A percentile compares a stretch with the other conserved stretches of the same genome.
phyloP scores from a whole-genome alignment of 2,113 vertebrate species.

The Donacobius atricapilla region DNA sequence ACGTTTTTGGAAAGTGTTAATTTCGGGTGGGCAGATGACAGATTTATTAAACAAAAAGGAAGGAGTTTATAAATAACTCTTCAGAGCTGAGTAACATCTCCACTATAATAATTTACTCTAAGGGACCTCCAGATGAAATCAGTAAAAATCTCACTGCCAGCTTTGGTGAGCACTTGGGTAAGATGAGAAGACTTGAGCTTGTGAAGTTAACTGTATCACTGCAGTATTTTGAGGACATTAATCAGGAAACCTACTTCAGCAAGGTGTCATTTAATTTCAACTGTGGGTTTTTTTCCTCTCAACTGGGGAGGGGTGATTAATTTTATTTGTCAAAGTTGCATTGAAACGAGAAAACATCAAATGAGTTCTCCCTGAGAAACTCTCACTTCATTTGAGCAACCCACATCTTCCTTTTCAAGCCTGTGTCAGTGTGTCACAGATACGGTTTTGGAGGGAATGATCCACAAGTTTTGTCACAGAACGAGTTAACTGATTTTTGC shows the following conservation, averaged over 20 bases:
- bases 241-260: background rate
- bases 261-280: background rate
- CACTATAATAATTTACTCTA: background rate
- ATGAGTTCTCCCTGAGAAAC: background rate
- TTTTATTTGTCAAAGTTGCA: background rate
- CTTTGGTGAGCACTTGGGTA: fast-evolving
- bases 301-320: background rate
- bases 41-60: background rate
- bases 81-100: background rate
- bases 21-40: background rate
- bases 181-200: background rate
- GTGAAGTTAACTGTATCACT: background rate
- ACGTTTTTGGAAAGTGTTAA: background rate
- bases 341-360: background rate
- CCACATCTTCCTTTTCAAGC: background rate
- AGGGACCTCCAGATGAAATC: background rate
- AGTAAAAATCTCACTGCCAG: background rate
- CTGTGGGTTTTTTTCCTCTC: background rate
- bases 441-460: background rate
- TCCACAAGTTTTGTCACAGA: background rate
- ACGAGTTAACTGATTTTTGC: background rate
- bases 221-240: background rate
- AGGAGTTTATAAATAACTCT: background rate
- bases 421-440: background rate
- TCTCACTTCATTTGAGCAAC: background rate